Conservation (phyloP, 2,888 invertebrate species). For the Gisinianus flammeolus region DNA sequence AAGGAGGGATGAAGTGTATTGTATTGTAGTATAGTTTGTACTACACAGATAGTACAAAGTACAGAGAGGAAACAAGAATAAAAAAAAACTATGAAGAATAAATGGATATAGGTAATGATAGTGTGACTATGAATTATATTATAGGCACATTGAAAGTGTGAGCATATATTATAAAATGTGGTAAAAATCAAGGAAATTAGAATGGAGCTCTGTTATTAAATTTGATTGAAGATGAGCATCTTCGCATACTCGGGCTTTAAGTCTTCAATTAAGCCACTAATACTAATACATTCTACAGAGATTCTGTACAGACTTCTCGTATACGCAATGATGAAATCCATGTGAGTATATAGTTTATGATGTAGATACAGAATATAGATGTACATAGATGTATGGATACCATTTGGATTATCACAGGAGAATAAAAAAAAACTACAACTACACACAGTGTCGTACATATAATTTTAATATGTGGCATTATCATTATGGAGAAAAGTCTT, state of each 20-base stretch:
- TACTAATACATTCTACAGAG: background rate
- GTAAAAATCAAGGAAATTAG: conserved; percentile 15
- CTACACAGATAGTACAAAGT: no score
- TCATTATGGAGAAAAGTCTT: background rate
- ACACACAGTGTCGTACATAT: background rate
- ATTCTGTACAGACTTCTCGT: background rate
- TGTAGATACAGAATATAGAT: no score
- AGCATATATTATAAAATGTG: conserved; percentile 19
- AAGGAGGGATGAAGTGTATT: no score
- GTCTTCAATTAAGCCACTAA: background rate
- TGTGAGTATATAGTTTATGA: no score
- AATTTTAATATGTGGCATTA: no score
- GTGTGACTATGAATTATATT: background rate
- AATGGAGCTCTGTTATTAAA: conserved; percentile 1
- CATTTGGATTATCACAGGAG: no score
- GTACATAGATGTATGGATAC: no score
- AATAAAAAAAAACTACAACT: no score
- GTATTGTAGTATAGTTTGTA: no score
- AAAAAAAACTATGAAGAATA: no score
- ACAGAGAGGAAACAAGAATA: no score
- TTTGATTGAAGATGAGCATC: conserved; percentile 7
- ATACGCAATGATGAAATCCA: no score
- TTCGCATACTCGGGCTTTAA: background rate
- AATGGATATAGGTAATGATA: background rate
- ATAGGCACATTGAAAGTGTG: background rate